Evolutionary conservation across 2,888 invertebrate genomes (phyloP).

Genomic region (Agrypnus murinus): DNA sequence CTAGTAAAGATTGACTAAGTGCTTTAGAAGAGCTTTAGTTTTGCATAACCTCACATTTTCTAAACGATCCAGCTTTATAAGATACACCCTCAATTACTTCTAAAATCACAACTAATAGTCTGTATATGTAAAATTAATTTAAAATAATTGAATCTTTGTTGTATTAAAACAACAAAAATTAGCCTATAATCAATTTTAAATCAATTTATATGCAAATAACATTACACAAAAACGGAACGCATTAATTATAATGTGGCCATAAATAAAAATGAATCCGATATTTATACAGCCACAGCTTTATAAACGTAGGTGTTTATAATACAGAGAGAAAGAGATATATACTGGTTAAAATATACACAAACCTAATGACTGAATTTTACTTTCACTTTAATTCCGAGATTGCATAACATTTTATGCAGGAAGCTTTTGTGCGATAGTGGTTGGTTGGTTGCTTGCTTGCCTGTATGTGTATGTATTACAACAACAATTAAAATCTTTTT

Average conservation of each 20-base stretch:
- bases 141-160: too few species aligned
- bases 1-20: too few species aligned
- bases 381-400: conserved; percentile 41
- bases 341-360: not conserved
- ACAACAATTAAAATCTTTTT: conserved; percentile 8
- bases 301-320: too few species aligned
- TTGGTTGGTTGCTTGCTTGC: not conserved
- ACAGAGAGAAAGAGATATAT: conserved; percentile 11
- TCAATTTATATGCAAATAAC: conserved; percentile 4
- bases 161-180: too few species aligned
- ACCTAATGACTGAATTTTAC: conserved; percentile 26
- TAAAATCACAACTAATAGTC: too few species aligned
- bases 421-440: conserved; percentile 18
- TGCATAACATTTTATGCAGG: conserved; percentile 30
- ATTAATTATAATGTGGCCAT: conserved; percentile 1
- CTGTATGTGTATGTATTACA: not conserved
- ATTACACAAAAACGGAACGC: not conserved
- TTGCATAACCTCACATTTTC: too few species aligned
- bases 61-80: too few species aligned
- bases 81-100: too few species aligned
- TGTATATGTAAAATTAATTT: too few species aligned
- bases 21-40: too few species aligned
- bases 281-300: not conserved
- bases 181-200: not conserved
- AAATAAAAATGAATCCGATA: conserved; percentile 8